Percentiles rank a stretch among this genome's conserved stretches.
Conservation (phyloP, 2,888 invertebrate species). For the Hololepta plana region DNA sequence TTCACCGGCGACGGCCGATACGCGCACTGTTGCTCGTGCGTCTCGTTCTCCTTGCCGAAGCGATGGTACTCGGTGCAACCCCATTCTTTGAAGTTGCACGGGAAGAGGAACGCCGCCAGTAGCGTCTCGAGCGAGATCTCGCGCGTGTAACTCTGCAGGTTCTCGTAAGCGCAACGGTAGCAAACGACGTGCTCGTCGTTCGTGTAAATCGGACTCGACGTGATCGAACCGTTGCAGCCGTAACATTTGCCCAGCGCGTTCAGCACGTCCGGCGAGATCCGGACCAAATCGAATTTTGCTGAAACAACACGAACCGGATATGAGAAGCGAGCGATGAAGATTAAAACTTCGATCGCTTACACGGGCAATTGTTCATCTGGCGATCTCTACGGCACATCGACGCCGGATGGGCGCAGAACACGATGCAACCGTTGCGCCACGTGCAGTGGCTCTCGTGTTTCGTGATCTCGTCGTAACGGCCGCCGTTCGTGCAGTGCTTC, state of each 20-base stretch:
- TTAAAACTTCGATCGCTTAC: no score
- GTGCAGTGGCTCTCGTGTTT: slow-evolving; percentile 20
- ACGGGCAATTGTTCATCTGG: no score
- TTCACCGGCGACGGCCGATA: slow-evolving; percentile 12
- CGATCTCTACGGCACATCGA: slow-evolving; percentile 10
- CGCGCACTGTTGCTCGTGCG: slow-evolving; percentile 19
- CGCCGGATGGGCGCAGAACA: slow-evolving; percentile 17
- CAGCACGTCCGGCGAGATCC: no score
- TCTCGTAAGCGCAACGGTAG: slow-evolving; percentile 19
- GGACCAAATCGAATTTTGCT: no score
- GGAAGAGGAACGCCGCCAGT: slow-evolving; percentile 18
- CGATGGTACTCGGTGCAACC: slow-evolving; percentile 14
- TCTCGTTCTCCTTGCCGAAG: slow-evolving; percentile 17
- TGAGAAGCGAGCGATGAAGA: no score
- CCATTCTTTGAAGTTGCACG: slow-evolving; percentile 18
- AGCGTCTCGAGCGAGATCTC: slow-evolving; percentile 19
- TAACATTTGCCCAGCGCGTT: no score
- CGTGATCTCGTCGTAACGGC: slow-evolving; percentile 18
- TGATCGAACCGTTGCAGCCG: slow-evolving; percentile 20
- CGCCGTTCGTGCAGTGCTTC: slow-evolving; percentile 17
- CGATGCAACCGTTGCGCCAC: slow-evolving; percentile 15
- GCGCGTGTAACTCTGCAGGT: slow-evolving; percentile 13
- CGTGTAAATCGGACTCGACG: slow-evolving; percentile 18
- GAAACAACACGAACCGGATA: no score
- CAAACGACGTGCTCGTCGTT: slow-evolving; percentile 20